phyloP scores from a whole-genome alignment of 2,113 vertebrate species.

The Athene cunicularia region DNA sequence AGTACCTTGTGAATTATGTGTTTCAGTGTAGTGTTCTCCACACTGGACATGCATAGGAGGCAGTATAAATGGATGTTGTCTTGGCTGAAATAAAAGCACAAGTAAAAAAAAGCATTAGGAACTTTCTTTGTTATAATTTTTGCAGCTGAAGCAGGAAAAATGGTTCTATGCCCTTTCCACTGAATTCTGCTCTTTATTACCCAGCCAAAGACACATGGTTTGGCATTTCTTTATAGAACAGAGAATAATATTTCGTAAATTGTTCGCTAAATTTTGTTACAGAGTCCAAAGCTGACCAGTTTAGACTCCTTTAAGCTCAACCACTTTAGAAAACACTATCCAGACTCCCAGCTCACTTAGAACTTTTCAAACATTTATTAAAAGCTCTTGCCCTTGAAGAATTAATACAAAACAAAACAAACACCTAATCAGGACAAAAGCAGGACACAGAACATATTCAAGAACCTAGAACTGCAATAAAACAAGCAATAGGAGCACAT shows the following conservation, averaged over 20 bases:
- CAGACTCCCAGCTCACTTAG: neutral
- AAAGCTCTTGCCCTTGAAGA: neutral
- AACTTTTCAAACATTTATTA: neutral
- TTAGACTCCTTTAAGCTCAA: neutral
- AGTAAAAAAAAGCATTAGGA: neutral
- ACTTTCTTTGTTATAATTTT: neutral
- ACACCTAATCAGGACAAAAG: neutral
- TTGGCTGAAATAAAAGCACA: conserved; percentile 81
- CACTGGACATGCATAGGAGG: conserved; percentile 90
- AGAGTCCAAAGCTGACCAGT: neutral
- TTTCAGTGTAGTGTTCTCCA: conserved; percentile 91
- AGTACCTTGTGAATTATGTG: conserved; percentile 93
- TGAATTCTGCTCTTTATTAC: neutral
- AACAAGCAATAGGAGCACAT: neutral
- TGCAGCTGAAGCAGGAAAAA: neutral
- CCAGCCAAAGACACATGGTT: neutral
- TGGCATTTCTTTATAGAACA: neutral
- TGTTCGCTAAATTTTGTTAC: neutral
- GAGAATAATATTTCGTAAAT: neutral
- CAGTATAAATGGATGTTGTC: conserved; percentile 92
- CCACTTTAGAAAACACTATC: neutral
- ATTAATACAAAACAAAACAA: neutral
- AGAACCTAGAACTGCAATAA: neutral
- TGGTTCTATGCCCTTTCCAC: neutral
- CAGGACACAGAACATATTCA: neutral